Conservation (phyloP, 2,113 vertebrate species). For the Takifugu flavidus region DNA sequence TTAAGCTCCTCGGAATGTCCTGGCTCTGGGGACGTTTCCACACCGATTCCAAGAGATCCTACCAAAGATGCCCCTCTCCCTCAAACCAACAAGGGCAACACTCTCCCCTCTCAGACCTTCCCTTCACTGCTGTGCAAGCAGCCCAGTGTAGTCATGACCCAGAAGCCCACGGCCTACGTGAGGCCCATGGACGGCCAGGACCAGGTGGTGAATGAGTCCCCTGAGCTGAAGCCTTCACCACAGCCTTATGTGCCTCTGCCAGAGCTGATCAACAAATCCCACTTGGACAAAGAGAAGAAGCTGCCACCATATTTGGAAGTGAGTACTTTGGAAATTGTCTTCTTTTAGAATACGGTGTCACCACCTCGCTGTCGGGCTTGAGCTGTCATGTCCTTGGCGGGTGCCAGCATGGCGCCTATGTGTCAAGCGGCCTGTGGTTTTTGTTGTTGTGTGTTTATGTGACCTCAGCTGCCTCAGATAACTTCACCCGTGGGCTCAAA, state of each 20-base stretch:
- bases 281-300: slow-evolving; percentile 77
- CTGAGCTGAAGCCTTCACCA: slow-evolving; percentile 81
- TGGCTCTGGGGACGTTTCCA: slow-evolving; percentile 43
- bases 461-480: slow-evolving; percentile 36
- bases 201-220: slow-evolving; percentile 82
- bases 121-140: slow-evolving; percentile 81
- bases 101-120: slow-evolving; percentile 80
- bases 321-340: slow-evolving; percentile 48
- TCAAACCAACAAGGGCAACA: slow-evolving; percentile 61
- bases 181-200: slow-evolving; percentile 96
- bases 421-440: slow-evolving; percentile 9
- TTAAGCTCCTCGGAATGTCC: slow-evolving; percentile 15
- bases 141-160: slow-evolving; percentile 74
- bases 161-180: slow-evolving; percentile 94
- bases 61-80: slow-evolving; percentile 52
- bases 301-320: slow-evolving; percentile 82
- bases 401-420: neutral
- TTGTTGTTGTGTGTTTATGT: slow-evolving; percentile 3
- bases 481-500: slow-evolving; percentile 29
- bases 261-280: slow-evolving; percentile 77
- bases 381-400: neutral
- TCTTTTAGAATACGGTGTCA: neutral
- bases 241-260: slow-evolving; percentile 75
- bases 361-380: neutral
- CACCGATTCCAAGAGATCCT: slow-evolving; percentile 51